phyloP scores from a whole-genome alignment of 2,888 invertebrate species.

The Junonia oenone region DNA sequence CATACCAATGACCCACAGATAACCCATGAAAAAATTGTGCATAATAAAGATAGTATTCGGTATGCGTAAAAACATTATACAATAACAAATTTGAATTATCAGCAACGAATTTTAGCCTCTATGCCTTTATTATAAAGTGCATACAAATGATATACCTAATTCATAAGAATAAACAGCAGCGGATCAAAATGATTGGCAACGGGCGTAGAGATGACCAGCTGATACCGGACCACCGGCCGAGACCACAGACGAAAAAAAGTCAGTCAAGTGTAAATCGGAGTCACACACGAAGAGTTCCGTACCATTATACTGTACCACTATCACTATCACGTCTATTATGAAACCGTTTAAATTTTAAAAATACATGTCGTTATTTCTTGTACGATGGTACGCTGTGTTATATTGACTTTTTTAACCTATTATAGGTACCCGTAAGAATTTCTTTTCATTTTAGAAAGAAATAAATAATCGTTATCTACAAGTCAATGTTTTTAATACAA shows the following conservation, averaged over 20 bases:
- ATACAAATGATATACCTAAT: background rate
- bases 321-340: too few species aligned
- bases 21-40: background rate
- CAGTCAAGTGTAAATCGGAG: too few species aligned
- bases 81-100: background rate
- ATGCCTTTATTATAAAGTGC: constrained; percentile 7
- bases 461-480: too few species aligned
- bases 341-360: too few species aligned
- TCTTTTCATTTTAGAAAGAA: too few species aligned
- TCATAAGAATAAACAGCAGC: constrained; percentile 16
- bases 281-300: too few species aligned
- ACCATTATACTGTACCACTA: too few species aligned
- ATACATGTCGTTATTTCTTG: too few species aligned
- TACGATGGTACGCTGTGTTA: too few species aligned
- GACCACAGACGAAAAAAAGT: constrained; percentile 12
- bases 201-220: constrained; percentile 23
- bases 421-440: too few species aligned
- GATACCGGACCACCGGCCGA: constrained; percentile 23
- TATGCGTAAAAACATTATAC: constrained; percentile 3
- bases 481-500: too few species aligned
- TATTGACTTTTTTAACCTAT: too few species aligned
- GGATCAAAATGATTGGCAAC: constrained; percentile 34
- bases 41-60: constrained; percentile 1
- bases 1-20: background rate
- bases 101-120: background rate